A percentile compares a stretch with the other conserved stretches of the same genome.
phyloP scores from a whole-genome alignment of 2,888 invertebrate species.

The Lampropteryx suffumata region DNA sequence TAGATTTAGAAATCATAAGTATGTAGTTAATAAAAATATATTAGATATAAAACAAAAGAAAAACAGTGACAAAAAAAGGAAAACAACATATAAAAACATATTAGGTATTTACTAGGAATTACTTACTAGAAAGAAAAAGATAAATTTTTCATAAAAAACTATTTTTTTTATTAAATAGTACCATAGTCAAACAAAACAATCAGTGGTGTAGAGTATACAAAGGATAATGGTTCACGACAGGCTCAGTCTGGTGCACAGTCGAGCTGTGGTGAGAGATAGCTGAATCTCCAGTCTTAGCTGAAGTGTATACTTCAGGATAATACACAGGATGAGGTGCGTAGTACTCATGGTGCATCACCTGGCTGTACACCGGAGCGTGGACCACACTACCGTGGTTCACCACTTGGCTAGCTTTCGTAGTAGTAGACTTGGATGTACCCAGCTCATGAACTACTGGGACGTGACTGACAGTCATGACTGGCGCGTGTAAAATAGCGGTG shows the following conservation, averaged over 20 bases:
- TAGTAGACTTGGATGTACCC: constrained; percentile 29
- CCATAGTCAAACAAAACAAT: too few species aligned
- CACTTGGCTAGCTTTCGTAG: constrained; percentile 52
- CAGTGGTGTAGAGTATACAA: constrained; percentile 54
- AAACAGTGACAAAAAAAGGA: too few species aligned
- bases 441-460: constrained; percentile 14
- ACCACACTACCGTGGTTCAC: constrained; percentile 51
- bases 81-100: too few species aligned
- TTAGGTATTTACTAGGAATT: too few species aligned
- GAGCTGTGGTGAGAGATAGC: constrained; percentile 77
- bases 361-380: constrained; percentile 31
- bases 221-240: constrained; percentile 50
- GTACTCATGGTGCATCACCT: constrained; percentile 17
- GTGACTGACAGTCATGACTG: constrained; percentile 12
- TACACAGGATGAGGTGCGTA: constrained; percentile 39
- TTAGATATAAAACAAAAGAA: too few species aligned
- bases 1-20: too few species aligned
- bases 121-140: too few species aligned
- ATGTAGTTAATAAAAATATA: too few species aligned
- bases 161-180: too few species aligned
- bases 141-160: too few species aligned
- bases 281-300: constrained; percentile 60
- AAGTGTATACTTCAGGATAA: constrained; percentile 45
- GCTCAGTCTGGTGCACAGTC: constrained; percentile 67
- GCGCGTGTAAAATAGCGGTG: constrained; percentile 10